These are phyloP conservation scores for Clepsis dumicolana DNA, from an alignment of 2,888 invertebrate genomes.

Conservation along the genomic window DNA sequence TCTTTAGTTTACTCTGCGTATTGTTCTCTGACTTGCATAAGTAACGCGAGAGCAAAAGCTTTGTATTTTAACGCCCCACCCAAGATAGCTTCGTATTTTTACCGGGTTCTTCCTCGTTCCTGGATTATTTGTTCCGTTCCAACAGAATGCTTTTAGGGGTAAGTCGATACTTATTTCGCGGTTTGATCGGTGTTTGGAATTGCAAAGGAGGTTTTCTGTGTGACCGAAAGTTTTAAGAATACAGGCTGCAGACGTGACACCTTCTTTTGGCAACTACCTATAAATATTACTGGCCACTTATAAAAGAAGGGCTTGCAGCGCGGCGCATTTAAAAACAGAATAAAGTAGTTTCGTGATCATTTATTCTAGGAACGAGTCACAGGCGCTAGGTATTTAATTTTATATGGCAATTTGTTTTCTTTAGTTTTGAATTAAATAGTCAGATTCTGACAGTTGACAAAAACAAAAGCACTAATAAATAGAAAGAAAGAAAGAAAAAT, in stretches of 20 bases:
- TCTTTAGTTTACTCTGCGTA: slow-evolving; percentile 10
- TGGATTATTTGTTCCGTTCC: slow-evolving; percentile 20
- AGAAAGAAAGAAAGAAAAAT: too few relatives aligned
- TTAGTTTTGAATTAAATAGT: too few relatives aligned
- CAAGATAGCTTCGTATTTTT: slow-evolving; percentile 5
- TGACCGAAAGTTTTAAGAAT: neutral
- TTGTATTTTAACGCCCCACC: slow-evolving; percentile 8
- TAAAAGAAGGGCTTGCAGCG: too few relatives aligned
- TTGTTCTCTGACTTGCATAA: slow-evolving; percentile 9
- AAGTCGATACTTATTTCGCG: neutral
- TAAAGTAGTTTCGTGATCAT: too few relatives aligned
- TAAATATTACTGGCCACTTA: too few relatives aligned
- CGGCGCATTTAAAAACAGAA: too few relatives aligned
- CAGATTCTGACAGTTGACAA: too few relatives aligned
- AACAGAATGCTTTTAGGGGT: slow-evolving; percentile 21
- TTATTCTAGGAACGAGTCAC: too few relatives aligned
- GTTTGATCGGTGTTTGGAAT: slow-evolving; percentile 2
- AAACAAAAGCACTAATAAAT: too few relatives aligned
- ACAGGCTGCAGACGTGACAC: neutral
- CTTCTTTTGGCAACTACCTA: too few relatives aligned
- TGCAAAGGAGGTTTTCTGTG: neutral
- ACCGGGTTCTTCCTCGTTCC: slow-evolving; percentile 9
- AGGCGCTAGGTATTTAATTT: too few relatives aligned
- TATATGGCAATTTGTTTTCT: too few relatives aligned
- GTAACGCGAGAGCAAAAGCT: slow-evolving; percentile 8